A percentile compares a stretch with the other conserved stretches of the same genome.
phyloP scores from a whole-genome alignment of 2,888 invertebrate genomes.

The Idaea dimidiata region DNA sequence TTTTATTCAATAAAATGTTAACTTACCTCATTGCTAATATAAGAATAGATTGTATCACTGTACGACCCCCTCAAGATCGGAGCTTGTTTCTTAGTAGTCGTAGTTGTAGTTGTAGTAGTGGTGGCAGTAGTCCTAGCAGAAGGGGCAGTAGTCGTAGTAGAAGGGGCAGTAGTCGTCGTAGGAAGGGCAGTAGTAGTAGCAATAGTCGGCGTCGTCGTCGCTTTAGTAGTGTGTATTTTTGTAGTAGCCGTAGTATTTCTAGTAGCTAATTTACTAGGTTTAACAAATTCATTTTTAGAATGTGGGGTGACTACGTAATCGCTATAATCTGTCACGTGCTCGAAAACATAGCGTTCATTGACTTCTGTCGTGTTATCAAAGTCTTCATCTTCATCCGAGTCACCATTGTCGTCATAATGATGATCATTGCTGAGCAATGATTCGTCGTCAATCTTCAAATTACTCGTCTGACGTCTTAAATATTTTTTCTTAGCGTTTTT shows the following conservation, averaged over 20 bases:
- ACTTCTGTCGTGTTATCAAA: not conserved
- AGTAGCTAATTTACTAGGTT: not conserved
- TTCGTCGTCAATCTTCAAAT: conserved; percentile 30
- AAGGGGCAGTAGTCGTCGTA: conserved; percentile 4
- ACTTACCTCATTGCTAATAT: conserved; percentile 44
- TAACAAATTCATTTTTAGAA: not conserved
- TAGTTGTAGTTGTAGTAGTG: not conserved
- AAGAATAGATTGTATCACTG: conserved; percentile 29
- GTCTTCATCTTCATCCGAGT: not conserved
- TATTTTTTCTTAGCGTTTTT: conserved; percentile 44
- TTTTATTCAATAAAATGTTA: not conserved
- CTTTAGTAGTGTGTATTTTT: conserved; percentile 1
- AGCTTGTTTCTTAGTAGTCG: not conserved
- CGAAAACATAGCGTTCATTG: not conserved
- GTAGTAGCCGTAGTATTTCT: conserved; percentile 7
- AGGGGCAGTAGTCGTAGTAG: not conserved
- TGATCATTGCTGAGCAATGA: conserved; percentile 27
- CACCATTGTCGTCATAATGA: conserved; percentile 24
- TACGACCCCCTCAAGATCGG: conserved; percentile 12
- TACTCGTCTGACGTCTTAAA: conserved; percentile 36
- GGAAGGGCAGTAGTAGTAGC: conserved; percentile 3
- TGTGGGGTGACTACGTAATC: not conserved
- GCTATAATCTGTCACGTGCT: not conserved
- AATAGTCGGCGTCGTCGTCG: not conserved
- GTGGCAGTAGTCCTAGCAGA: not conserved